Conservation (phyloP, 35 echinoderm and acorn worm genomes). For the Ophioderma brevispina region DNA sequence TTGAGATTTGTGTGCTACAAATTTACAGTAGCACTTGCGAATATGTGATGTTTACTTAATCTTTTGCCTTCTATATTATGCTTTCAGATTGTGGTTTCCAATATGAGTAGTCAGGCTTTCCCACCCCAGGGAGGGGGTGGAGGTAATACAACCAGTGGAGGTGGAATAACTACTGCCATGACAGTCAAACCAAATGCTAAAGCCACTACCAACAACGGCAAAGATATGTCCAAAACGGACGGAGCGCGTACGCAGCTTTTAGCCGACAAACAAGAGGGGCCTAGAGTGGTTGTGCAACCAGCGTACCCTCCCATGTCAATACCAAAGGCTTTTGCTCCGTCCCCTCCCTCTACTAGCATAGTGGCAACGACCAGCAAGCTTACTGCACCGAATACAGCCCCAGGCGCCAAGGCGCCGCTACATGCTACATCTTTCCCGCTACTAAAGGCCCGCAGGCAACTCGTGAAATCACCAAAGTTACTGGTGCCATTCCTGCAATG, state of each 20-base stretch:
- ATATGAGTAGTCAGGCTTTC: slow-evolving; percentile 58
- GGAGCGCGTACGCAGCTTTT: background rate
- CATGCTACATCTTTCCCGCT: background rate
- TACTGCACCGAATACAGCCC: background rate
- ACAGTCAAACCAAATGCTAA: background rate
- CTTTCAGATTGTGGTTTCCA: background rate
- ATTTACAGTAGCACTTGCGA: too few species aligned
- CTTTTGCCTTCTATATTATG: too few species aligned
- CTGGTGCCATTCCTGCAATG: background rate
- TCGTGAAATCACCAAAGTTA: background rate
- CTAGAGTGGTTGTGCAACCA: slow-evolving; percentile 59
- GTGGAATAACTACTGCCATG: background rate
- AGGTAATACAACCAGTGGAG: background rate
- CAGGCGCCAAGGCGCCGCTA: background rate
- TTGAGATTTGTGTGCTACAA: too few species aligned
- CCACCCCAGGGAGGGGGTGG: slow-evolving; percentile 46
- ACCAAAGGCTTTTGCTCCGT: slow-evolving; percentile 2
- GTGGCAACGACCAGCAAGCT: background rate
- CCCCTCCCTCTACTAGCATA: background rate
- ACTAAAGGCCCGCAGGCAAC: background rate
- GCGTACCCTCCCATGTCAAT: slow-evolving; percentile 52
- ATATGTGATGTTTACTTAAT: too few species aligned
- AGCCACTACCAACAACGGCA: background rate
- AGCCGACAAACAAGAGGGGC: slow-evolving; percentile 32
- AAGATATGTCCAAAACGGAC: background rate